Evolutionary conservation across 2,113 vertebrate genomes (phyloP).

Genomic region (Acanthochromis polyacanthus): DNA sequence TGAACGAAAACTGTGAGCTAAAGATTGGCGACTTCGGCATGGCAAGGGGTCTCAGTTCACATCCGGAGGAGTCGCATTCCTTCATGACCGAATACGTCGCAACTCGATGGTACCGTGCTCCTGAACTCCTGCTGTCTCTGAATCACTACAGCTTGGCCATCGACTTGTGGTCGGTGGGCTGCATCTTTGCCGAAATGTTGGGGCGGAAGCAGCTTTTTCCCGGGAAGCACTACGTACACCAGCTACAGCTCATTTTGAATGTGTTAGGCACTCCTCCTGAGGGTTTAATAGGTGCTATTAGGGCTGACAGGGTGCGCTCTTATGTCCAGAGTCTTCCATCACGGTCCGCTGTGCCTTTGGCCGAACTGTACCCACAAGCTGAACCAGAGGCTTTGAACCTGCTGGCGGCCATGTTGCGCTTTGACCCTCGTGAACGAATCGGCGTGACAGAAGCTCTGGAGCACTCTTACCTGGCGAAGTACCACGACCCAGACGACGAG

Average conservation of each 20-base stretch:
- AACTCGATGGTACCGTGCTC: slow-evolving; percentile 96
- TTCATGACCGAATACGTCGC: slow-evolving; percentile 98
- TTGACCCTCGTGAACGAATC: slow-evolving; percentile 90
- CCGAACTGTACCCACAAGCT: slow-evolving; percentile 86
- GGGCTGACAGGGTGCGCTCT: slow-evolving; percentile 91
- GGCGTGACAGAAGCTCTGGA: slow-evolving; percentile 89
- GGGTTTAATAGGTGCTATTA: slow-evolving; percentile 88
- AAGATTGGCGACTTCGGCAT: slow-evolving; percentile 98
- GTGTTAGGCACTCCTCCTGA: slow-evolving; percentile 92
- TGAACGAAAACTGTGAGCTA: slow-evolving; percentile 98
- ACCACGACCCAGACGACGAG: slow-evolving; percentile 94
- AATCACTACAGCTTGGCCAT: slow-evolving; percentile 95
- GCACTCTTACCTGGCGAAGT: slow-evolving; percentile 92
- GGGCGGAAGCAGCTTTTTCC: slow-evolving; percentile 94
- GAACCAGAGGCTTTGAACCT: slow-evolving; percentile 88
- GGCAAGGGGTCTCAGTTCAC: slow-evolving; percentile 92
- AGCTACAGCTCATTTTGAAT: slow-evolving; percentile 93
- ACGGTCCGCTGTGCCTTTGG: slow-evolving; percentile 86
- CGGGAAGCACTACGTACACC: slow-evolving; percentile 93
- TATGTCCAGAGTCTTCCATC: slow-evolving; percentile 92
- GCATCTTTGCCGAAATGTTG: slow-evolving; percentile 97
- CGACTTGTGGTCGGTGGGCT: slow-evolving; percentile 96
- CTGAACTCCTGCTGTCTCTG: slow-evolving; percentile 93
- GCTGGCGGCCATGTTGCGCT: slow-evolving; percentile 87
- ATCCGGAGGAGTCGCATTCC: slow-evolving; percentile 88